Evolutionary conservation across 1,140 invertebrate species (phyloP).

Genomic region (Brachionus calyciflorus): DNA sequence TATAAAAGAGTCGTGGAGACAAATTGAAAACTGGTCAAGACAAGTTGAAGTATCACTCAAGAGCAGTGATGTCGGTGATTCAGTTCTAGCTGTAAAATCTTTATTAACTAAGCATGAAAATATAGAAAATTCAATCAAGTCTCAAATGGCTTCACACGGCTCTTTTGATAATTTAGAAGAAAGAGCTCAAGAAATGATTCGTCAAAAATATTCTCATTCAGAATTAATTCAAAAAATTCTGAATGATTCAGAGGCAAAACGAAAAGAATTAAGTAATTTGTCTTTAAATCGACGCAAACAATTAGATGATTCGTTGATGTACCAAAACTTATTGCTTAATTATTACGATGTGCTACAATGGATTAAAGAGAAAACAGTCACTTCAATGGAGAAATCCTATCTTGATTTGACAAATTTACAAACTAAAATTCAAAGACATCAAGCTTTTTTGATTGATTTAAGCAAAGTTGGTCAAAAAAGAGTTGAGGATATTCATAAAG

Average conservation of each 20-base stretch:
- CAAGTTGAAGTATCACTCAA: neutral
- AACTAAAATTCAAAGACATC: slow-evolving; percentile 90
- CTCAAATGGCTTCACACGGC: slow-evolving; percentile 12
- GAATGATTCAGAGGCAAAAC: neutral
- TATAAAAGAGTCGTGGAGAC: neutral
- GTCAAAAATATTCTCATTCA: neutral
- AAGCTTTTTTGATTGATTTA: slow-evolving; percentile 91
- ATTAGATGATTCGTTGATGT: slow-evolving; percentile 32
- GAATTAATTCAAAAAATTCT: neutral
- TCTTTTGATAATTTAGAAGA: slow-evolving; percentile 21
- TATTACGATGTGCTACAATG: slow-evolving; percentile 64
- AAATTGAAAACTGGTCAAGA: slow-evolving; percentile 23
- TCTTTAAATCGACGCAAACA: neutral
- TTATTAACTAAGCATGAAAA: slow-evolving; percentile 34
- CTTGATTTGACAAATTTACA: slow-evolving; percentile 84
- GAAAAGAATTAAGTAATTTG: neutral
- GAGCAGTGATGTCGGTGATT: slow-evolving; percentile 16
- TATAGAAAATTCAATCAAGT: slow-evolving; percentile 28
- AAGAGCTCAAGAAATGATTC: neutral
- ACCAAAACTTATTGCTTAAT: slow-evolving; percentile 26
- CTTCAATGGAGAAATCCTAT: slow-evolving; percentile 86
- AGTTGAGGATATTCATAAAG: slow-evolving; percentile 31
- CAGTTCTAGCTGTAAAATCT: slow-evolving; percentile 28
- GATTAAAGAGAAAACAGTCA: slow-evolving; percentile 86
- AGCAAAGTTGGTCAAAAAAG: slow-evolving; percentile 47